These are phyloP conservation scores for Heptranchias perlo DNA, from an alignment of 2,113 vertebrate genomes.

Conservation along the genomic window DNA sequence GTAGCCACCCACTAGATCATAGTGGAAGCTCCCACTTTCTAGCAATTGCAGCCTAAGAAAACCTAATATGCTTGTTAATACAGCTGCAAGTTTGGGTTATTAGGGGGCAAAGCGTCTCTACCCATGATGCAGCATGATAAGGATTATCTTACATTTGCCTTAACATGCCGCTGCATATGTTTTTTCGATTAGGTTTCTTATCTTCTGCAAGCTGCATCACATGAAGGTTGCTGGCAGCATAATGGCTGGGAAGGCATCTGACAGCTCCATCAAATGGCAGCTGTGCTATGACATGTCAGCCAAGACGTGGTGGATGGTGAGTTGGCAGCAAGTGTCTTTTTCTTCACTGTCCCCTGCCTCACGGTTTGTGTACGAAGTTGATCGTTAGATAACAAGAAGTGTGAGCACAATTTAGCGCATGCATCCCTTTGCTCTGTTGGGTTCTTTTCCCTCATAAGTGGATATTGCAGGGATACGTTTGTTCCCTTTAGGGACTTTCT, in stretches of 20 bases:
- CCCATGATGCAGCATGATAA: not conserved
- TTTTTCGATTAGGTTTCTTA: not conserved
- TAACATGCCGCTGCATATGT: not conserved
- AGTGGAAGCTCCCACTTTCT: not conserved
- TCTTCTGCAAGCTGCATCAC: not conserved
- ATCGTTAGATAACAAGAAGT: not conserved
- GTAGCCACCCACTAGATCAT: conserved; percentile 49
- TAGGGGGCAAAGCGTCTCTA: conserved; percentile 29
- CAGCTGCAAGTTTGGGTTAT: conserved; percentile 36
- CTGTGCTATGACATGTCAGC: conserved; percentile 76
- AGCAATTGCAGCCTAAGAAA: conserved; percentile 13
- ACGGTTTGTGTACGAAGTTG: not conserved
- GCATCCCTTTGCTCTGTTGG: not conserved
- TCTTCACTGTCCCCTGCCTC: not conserved
- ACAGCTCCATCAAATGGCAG: conserved; percentile 75
- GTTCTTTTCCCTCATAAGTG: not conserved
- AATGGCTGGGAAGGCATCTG: not conserved
- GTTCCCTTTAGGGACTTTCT: not conserved
- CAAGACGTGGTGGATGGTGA: conserved; percentile 94
- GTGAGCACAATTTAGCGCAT: not conserved
- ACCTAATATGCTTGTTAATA: conserved; percentile 35
- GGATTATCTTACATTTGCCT: not conserved
- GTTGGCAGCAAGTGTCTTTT: conserved; percentile 45
- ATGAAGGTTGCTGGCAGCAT: conserved; percentile 45
- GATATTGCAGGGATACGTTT: not conserved